Evolutionary conservation across 1,140 invertebrate genomes (phyloP).

Genomic region (Drosophila oshimai): DNA sequence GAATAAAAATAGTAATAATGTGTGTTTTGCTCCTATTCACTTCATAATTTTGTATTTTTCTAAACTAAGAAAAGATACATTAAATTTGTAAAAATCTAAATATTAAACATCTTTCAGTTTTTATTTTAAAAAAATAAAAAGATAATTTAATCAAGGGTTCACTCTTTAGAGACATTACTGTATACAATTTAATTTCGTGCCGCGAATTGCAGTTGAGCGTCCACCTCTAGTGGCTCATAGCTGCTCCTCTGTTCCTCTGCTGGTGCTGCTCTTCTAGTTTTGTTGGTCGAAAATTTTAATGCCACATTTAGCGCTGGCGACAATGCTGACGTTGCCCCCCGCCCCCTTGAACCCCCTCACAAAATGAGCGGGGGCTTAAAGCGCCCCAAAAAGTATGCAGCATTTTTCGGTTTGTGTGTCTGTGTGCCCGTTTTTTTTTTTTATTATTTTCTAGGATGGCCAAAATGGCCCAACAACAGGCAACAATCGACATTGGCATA

Average conservation of each 20-base stretch:
- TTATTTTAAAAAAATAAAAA: too few relatives aligned
- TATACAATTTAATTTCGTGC: too few relatives aligned
- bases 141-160: too few relatives aligned
- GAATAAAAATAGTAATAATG: too few relatives aligned
- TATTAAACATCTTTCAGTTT: too few relatives aligned
- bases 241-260: background rate
- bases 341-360: too few relatives aligned
- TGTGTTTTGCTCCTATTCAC: too few relatives aligned
- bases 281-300: slow-evolving; percentile 72
- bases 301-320: slow-evolving; percentile 73
- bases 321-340: slow-evolving; percentile 26
- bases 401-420: background rate
- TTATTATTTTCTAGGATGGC: slow-evolving; percentile 6
- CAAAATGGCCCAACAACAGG: slow-evolving; percentile 12
- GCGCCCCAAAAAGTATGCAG: slow-evolving; percentile 15
- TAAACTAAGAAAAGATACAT: too few relatives aligned
- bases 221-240: background rate
- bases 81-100: too few relatives aligned
- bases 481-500: slow-evolving; percentile 26
- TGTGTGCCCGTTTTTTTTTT: background rate
- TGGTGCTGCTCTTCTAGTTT: slow-evolving; percentile 20
- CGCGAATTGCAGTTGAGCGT: too few relatives aligned
- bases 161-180: too few relatives aligned
- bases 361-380: slow-evolving; percentile 20
- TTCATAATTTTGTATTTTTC: too few relatives aligned